Base-by-base conservation (phyloP, 2,888 invertebrate species). In the Hirtodrosophila duncani region DNA sequence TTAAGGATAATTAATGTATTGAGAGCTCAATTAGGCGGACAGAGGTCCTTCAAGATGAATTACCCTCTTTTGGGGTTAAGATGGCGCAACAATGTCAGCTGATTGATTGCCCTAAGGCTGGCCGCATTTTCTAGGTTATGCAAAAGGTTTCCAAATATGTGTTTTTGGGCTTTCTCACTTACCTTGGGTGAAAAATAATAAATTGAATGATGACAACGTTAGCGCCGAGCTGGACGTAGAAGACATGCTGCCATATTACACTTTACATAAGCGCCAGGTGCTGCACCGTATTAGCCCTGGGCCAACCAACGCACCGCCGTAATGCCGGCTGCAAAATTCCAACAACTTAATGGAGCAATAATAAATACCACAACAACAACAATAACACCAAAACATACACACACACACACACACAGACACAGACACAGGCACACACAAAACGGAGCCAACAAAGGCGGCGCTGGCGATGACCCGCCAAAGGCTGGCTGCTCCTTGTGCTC, bases 171-270 rank as follows among this genome's bases (percentile, higher is more conserved):
- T n/a, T n/a, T n/a, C n/a, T n/a, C n/a, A 9, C 81, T 79, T 85
- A 86, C 86, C 87, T 86, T 86, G 86, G 72, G 87, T 86, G 74
- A 86, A 83, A 85, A 86, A 86, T 81, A 87, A 84, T 83, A 86
- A 69, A 83, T 86, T 86, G 77, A 87, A 86, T 67, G 86, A 86
- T 82, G 87, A 86, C 80, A 85, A 82, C 81, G 87, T 84, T 82
- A 86, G 84, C 82, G 85, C 84, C 74, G 83, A 84, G 83, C 80
- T 81, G 57, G 81, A 63, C 66, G 80, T 83, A 82, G 85, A 87
- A 85, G 86, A 87, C 85, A 87, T 86, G 79, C 83, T 87, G 83
- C 85, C 86, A 86, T 83, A 86, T 82, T 84, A 84, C 81, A 70
- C 72, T 82, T 63, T 78, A 68, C 65, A 74, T 72, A 82, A 75